A percentile compares a stretch with the other conserved stretches of the same genome.
These are phyloP conservation scores for Philypnodon macrostomus DNA, from an alignment of 2,797 vertebrate species.

Conservation along the genomic window DNA sequence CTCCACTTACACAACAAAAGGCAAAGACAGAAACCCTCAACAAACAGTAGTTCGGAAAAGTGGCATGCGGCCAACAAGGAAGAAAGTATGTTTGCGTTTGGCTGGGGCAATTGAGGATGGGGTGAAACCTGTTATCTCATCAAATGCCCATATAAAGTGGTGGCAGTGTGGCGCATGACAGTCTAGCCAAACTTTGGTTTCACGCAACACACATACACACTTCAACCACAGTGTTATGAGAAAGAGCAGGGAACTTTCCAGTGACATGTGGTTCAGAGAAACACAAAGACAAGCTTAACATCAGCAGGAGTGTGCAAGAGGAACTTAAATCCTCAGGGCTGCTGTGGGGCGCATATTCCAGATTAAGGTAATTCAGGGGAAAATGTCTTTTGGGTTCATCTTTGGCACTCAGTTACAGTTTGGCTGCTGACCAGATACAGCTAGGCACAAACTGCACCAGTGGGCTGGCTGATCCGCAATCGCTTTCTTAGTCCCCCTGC, in stretches of 20 bases:
- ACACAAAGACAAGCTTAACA: conserved; percentile 18
- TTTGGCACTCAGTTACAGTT: conserved; percentile 47
- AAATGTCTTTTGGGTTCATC: conserved; percentile 24
- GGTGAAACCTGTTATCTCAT: conserved; percentile 62
- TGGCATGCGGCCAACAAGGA: conserved; percentile 54
- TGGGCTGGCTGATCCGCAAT: conserved; percentile 31
- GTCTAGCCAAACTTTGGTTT: conserved; percentile 50
- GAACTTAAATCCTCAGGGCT: conserved; percentile 43
- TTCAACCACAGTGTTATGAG: conserved; percentile 6
- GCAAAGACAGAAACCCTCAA: conserved; percentile 23
- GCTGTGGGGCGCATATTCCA: conserved; percentile 34
- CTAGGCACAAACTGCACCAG: conserved; percentile 38
- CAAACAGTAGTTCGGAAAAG: conserved; percentile 44
- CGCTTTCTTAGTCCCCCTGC: conserved; percentile 29
- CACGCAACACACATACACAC: conserved; percentile 34
- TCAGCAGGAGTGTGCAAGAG: too few species aligned
- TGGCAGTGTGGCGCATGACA: conserved; percentile 27
- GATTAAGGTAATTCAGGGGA: conserved; percentile 41
- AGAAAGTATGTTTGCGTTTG: conserved; percentile 32
- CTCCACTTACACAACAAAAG: conserved; percentile 50
- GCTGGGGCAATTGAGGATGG: conserved; percentile 25
- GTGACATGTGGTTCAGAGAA: conserved; percentile 19
- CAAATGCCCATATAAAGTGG: conserved; percentile 31
- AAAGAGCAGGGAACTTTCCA: conserved; percentile 25
- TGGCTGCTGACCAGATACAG: conserved; percentile 37